These are phyloP conservation scores for Hydropsyche tenuis DNA, from an alignment of 1,140 invertebrate genomes.

Conservation along the genomic window DNA sequence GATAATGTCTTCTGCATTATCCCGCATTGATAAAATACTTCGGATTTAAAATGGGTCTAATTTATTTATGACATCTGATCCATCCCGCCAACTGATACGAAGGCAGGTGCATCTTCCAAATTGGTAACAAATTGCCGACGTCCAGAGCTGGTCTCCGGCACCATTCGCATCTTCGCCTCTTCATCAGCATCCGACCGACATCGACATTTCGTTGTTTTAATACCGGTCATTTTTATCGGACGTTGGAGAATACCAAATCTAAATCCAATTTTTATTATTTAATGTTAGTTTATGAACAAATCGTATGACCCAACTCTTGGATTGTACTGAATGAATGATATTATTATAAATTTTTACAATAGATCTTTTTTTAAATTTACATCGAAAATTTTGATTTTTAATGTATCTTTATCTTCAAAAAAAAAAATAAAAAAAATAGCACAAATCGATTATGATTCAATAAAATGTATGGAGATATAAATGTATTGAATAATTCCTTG, in stretches of 20 bases:
- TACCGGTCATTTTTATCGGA: slow-evolving; percentile 32
- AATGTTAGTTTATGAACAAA: background rate
- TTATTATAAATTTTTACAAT: too few species aligned
- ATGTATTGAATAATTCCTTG: too few species aligned
- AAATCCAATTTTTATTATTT: background rate
- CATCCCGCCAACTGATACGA: background rate
- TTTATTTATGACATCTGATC: background rate
- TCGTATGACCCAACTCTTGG: too few species aligned
- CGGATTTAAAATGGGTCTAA: background rate
- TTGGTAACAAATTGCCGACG: slow-evolving; percentile 36
- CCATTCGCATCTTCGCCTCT: slow-evolving; percentile 26
- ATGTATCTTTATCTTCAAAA: too few species aligned
- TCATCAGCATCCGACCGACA: slow-evolving; percentile 33
- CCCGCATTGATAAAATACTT: too few species aligned
- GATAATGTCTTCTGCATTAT: too few species aligned
- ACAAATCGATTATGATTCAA: too few species aligned
- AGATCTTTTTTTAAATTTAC: too few species aligned
- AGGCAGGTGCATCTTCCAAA: slow-evolving; percentile 36
- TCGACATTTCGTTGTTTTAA: slow-evolving; percentile 5
- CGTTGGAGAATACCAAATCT: slow-evolving; percentile 15
- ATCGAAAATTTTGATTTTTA: too few species aligned
- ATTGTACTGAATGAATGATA: too few species aligned
- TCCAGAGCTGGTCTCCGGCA: slow-evolving; percentile 28
- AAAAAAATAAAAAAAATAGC: too few species aligned
- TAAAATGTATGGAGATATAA: too few species aligned